Evolutionary conservation across 2,113 vertebrate species (phyloP).

Genomic region (Eclectus roratus): DNA sequence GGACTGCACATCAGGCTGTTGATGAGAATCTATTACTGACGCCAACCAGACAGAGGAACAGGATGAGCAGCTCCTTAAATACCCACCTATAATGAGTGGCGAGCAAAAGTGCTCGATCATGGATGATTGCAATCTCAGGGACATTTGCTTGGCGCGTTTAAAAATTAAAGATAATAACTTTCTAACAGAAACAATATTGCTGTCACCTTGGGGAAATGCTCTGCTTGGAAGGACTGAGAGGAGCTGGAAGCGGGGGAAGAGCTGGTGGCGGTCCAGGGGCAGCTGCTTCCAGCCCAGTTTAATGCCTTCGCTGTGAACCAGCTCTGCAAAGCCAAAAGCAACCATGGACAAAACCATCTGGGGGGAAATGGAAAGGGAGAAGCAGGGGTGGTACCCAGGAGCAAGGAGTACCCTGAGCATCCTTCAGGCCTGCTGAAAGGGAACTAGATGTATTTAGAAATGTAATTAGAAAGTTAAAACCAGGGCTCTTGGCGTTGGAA

Average conservation of each 20-base stretch:
- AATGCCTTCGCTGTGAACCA: neutral
- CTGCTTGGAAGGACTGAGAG: slow-evolving; percentile 15
- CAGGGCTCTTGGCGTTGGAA: neutral
- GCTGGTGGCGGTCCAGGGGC: slow-evolving; percentile 19
- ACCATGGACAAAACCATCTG: neutral
- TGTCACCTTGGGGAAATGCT: slow-evolving; percentile 64
- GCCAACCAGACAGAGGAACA: slow-evolving; percentile 33
- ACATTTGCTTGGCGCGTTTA: slow-evolving; percentile 58
- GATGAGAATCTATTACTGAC: slow-evolving; percentile 23
- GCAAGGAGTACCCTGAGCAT: neutral
- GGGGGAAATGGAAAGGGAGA: neutral
- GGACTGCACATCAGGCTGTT: neutral
- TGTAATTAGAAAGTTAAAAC: neutral
- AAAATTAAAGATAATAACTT: slow-evolving; percentile 65
- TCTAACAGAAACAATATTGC: slow-evolving; percentile 62
- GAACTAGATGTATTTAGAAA: too few relatives aligned
- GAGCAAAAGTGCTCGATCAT: slow-evolving; percentile 53
- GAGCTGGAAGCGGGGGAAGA: neutral
- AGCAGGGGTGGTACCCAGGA: rapidly evolving
- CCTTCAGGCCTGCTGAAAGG: neutral
- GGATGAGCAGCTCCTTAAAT: slow-evolving; percentile 54
- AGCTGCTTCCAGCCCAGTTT: neutral
- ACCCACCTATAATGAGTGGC: slow-evolving; percentile 10
- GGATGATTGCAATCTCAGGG: slow-evolving; percentile 56
- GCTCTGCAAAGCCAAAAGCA: neutral